A percentile compares a stretch with the other conserved stretches of the same genome.
These are phyloP conservation scores for Atethmia centrago DNA, from an alignment of 2,888 invertebrate species.

Conservation along the genomic window DNA sequence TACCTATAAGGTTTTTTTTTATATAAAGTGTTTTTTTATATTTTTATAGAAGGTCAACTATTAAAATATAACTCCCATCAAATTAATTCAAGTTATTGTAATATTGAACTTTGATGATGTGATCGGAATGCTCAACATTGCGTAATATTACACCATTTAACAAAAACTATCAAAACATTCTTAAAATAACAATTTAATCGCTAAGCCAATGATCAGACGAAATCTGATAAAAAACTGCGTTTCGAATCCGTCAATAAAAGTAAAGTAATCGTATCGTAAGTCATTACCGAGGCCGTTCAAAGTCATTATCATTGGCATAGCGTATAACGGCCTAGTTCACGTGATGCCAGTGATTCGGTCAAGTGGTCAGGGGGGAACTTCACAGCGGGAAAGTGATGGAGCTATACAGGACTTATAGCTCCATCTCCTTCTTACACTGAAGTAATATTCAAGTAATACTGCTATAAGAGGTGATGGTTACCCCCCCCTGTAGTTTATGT, in stretches of 20 bases:
- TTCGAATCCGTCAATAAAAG: slow-evolving; percentile 52
- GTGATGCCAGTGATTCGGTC: slow-evolving; percentile 23
- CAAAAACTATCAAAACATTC: slow-evolving; percentile 14
- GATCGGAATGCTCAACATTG: slow-evolving; percentile 22
- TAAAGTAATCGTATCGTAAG: slow-evolving; percentile 58
- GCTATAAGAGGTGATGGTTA: too few relatives aligned
- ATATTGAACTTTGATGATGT: not conserved
- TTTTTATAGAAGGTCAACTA: not conserved
- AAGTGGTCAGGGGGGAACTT: slow-evolving; percentile 14
- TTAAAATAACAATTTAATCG: slow-evolving; percentile 41
- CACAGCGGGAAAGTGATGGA: too few relatives aligned
- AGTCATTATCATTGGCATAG: slow-evolving; percentile 68
- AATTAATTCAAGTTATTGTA: slow-evolving; percentile 8
- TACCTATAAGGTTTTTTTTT: not conserved
- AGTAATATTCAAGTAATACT: too few relatives aligned
- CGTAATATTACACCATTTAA: slow-evolving; percentile 18
- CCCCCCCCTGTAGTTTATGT: too few relatives aligned
- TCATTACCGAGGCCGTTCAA: slow-evolving; percentile 73
- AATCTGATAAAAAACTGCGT: slow-evolving; percentile 53
- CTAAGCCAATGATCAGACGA: not conserved
- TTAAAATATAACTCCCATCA: slow-evolving; percentile 7
- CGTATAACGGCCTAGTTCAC: slow-evolving; percentile 46
- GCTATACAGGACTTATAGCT: too few relatives aligned
- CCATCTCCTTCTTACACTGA: too few relatives aligned
- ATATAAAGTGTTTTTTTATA: not conserved